Base-by-base conservation (phyloP, 2,888 invertebrate species). In the Sipunculus nudus region DNA sequence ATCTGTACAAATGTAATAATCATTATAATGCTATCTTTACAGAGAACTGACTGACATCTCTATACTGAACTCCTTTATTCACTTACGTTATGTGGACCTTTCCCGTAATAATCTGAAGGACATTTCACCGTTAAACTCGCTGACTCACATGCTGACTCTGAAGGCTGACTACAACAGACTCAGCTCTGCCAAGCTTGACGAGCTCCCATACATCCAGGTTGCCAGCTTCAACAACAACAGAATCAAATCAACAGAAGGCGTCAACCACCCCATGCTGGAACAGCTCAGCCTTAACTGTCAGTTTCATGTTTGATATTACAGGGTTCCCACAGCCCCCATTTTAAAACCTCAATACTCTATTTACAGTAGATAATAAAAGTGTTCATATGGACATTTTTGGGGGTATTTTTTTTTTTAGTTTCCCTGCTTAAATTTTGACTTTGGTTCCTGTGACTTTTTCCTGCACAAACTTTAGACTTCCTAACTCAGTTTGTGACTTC, bases 51-150 rank as follows among this genome's bases (percentile, higher is more conserved):
- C 82, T 45, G 78, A 83, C 60, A 78, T 84, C 28, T 59, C 61
- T 23, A 63, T 81, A 4, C 67, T 84, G 43, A 75, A 76, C 52
- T 66, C 72, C n/a, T 84, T 75, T 67, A 79, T 83, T 59, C 82
- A 84, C 61, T 67, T 84, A 35, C 75, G 83, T n/a, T 83, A 80
- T 59, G 68, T 84, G 26, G 83, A 84, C 61, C 52, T 84, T 16
- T 78, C 78, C 47, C 78, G 78, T 57, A 84, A 84, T 67, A 72
- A 73, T 49, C 59, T 84, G 23, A 76, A 75, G 59, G 81, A 82
- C 72, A 73, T 84, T 35, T 75, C 77, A 8, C 70, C 80, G 4
- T 72, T 84, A 4, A 80, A 77, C 70, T 67, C 74, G 10, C 71
- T 83, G 16, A 77, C 80, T 4, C 80, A 82, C 62, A 62, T 83